Conservation (phyloP, 1,140 invertebrate species). For the Drosophila pseudoobscura region DNA sequence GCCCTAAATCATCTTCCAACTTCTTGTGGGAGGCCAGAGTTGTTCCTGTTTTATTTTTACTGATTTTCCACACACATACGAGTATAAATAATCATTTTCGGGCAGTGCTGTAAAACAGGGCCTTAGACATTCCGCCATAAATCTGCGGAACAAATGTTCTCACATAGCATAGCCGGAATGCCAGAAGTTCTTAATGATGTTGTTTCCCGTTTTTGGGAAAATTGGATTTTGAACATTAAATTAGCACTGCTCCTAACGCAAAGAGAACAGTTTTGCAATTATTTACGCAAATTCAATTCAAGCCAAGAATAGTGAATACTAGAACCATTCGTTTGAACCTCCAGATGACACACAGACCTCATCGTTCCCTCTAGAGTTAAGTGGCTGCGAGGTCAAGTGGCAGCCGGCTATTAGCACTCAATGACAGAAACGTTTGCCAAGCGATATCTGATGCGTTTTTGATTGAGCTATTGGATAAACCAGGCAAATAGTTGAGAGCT, state of each 20-base stretch:
- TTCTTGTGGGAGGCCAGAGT: constrained; percentile 25
- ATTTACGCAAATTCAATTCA: constrained; percentile 57
- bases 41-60: not conserved
- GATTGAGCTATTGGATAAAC: constrained; percentile 33
- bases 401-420: constrained; percentile 34
- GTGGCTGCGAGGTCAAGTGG: constrained; percentile 47
- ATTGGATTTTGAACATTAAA: constrained; percentile 35
- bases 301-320: constrained; percentile 21
- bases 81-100: constrained; percentile 1
- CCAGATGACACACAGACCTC: not conserved
- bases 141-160: constrained; percentile 29
- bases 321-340: not conserved
- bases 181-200: constrained; percentile 14
- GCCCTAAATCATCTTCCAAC: constrained; percentile 47
- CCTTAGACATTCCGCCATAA: constrained; percentile 38
- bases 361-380: not conserved
- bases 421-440: constrained; percentile 32
- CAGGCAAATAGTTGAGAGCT: constrained; percentile 26
- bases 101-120: not conserved
- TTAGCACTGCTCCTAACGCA: constrained; percentile 5
- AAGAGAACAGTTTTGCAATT: constrained; percentile 34
- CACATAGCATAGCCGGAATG: not conserved
- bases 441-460: constrained; percentile 35
- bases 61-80: not conserved
- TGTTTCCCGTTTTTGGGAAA: constrained; percentile 17